Conservation (phyloP, 2,797 vertebrate species). For the Bradypodion pumilum region DNA sequence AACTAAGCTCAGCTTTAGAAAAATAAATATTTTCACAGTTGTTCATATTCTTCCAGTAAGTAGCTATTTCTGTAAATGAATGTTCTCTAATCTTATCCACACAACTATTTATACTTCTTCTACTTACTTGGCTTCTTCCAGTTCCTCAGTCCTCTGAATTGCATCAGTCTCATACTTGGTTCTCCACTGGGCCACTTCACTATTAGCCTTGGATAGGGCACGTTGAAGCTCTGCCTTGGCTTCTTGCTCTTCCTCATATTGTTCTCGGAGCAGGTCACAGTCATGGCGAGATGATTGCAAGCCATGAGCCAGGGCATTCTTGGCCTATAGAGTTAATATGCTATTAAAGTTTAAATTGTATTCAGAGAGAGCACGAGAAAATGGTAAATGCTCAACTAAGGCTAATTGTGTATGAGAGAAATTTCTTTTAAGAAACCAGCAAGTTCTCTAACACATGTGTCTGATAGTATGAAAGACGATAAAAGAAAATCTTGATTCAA, state of each 20-base stretch:
- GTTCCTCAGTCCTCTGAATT: conserved; percentile 88
- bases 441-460: not conserved
- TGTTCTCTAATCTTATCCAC: no score
- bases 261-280: conserved; percentile 90
- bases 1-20: not conserved
- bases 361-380: not conserved
- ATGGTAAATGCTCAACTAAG: not conserved
- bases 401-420: not conserved
- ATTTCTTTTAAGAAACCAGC: not conserved
- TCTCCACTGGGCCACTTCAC: conserved; percentile 78
- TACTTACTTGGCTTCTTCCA: conserved; percentile 87
- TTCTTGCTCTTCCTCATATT: conserved; percentile 85
- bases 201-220: conserved; percentile 78
- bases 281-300: conserved; percentile 90
- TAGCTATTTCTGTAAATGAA: not conserved
- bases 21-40: not conserved
- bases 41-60: not conserved
- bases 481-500: not conserved
- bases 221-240: conserved; percentile 74
- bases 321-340: conserved; percentile 71
- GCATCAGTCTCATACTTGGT: conserved; percentile 76
- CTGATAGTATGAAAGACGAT: not conserved
- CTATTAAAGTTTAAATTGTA: accelerated
- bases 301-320: conserved; percentile 87
- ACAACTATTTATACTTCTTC: not conserved